These are phyloP conservation scores for Kuschelorhynchus macadamiae DNA, from an alignment of 2,888 invertebrate genomes.

Conservation along the genomic window DNA sequence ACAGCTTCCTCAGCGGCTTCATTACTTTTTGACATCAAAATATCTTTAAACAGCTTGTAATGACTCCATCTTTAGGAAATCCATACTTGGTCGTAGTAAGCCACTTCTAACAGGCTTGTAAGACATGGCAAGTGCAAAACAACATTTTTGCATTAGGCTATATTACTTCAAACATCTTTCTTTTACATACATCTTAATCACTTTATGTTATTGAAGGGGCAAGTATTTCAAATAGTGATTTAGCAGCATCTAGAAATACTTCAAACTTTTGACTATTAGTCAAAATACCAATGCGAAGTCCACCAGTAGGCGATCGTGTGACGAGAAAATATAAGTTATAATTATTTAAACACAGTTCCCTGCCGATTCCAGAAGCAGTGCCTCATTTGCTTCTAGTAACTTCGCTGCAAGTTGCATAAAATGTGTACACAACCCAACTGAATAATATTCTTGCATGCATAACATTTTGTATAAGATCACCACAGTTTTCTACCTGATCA, in stretches of 20 bases:
- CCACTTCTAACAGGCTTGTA: constrained; percentile 38
- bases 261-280: constrained; percentile 33
- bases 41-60: constrained; percentile 23
- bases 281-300: constrained; percentile 33
- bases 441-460: too few relatives aligned
- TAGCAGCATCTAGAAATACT: constrained; percentile 26
- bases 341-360: too few relatives aligned
- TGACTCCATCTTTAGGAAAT: constrained; percentile 14
- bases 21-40: constrained; percentile 17
- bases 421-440: too few relatives aligned
- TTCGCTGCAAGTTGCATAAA: too few relatives aligned
- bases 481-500: too few relatives aligned
- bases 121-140: constrained; percentile 32
- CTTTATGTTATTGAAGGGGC: constrained; percentile 21
- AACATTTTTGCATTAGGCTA: constrained; percentile 36
- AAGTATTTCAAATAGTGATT: constrained; percentile 23
- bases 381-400: too few relatives aligned
- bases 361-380: too few relatives aligned
- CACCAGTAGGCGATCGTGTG: constrained; percentile 29
- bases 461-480: too few relatives aligned
- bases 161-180: constrained; percentile 24
- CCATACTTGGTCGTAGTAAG: constrained; percentile 21
- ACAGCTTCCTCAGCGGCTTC: constrained; percentile 19
- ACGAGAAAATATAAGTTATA: too few relatives aligned
- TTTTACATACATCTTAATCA: constrained; percentile 32